Evolutionary conservation across 2,797 vertebrate genomes (phyloP), one percentile per base, ranked within the genome.

Genomic region (Balearica regulorum): DNA sequence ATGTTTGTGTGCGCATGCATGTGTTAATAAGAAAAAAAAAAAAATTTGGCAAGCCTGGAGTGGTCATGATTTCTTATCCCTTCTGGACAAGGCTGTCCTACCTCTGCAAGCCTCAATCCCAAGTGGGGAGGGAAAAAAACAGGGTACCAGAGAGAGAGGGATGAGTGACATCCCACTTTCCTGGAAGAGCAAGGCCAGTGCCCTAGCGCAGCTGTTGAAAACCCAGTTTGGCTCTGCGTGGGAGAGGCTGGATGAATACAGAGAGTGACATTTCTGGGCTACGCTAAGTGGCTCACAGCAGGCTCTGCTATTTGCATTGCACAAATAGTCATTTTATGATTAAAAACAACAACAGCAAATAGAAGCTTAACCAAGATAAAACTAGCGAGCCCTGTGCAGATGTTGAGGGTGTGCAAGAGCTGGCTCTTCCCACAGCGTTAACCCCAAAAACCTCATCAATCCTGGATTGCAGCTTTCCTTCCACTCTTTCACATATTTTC

Each of bases 331-430:
- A 85, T 94, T 96, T 95, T 5, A 16, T 94, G 89, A 97, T 95
- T 97, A 95, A 89, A 94, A 96, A 85, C 95, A 96, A 94, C 93
- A 96, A 60, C 96, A 96, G 89, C 82, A 68, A 96, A 84, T 58
- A 79, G 83, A 87, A 73, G 81, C 51, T 87, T 76, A 92, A 84
- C 92, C 64, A 53, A 89, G 89, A 90, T 77, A 80, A 91, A 96
- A 58, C 71, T 5, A 66, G 86, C 1, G 3, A 88, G 94, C 3
- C 4, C 54, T 10, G 33, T 46, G 80, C 53, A 29, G 91, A 79
- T 57, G 77, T 43, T 14, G 54, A 35, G 70, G 62, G 78, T 13
- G 2, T 17, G 46, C 73, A n/a, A 55, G 71, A 83, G 60, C 73
- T 84, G 81, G 17, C 7, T 87, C 29, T 82, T 0, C 90, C 57